Percentiles rank a stretch among this genome's conserved stretches.
Evolutionary conservation across 2,797 vertebrate species (phyloP).

Genomic region (Linurgus olivaceus): DNA sequence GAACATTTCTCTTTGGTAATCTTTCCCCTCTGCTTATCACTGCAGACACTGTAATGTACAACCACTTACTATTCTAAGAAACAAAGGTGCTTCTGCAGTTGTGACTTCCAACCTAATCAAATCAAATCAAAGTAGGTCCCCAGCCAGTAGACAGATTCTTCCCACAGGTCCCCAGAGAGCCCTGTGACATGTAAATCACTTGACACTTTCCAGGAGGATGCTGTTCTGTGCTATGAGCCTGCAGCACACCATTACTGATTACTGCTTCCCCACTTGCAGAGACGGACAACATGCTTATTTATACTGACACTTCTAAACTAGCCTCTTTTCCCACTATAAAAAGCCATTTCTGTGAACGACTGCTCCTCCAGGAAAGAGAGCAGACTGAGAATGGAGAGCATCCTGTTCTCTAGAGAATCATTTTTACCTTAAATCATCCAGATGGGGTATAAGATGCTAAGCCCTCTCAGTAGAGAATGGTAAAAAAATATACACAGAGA

Average conservation of each 20-base stretch:
- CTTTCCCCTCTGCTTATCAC: background rate
- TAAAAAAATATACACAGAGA: background rate
- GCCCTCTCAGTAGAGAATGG: background rate
- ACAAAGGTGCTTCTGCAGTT: slow-evolving; percentile 19
- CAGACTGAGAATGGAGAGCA: background rate
- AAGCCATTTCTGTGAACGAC: background rate
- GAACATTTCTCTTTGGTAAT: background rate
- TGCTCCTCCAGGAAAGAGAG: background rate
- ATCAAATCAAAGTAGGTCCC: slow-evolving; percentile 2
- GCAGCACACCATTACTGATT: background rate
- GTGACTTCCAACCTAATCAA: slow-evolving; percentile 4
- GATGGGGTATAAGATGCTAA: background rate
- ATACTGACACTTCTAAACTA: slow-evolving; percentile 32
- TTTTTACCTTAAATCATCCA: background rate
- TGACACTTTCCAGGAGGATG: background rate
- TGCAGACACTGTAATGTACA: background rate
- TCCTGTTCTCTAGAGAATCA: background rate
- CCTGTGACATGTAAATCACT: slow-evolving; percentile 18
- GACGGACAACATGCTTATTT: slow-evolving; percentile 29
- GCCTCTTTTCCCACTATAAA: slow-evolving; percentile 5
- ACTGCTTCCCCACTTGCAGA: background rate
- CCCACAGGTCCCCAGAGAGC: background rate
- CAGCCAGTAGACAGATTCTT: background rate
- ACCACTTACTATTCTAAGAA: background rate
- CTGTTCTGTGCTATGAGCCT: background rate